These are phyloP conservation scores for Acanthis flammea DNA, from an alignment of 2,797 vertebrate genomes.

Conservation along the genomic window DNA sequence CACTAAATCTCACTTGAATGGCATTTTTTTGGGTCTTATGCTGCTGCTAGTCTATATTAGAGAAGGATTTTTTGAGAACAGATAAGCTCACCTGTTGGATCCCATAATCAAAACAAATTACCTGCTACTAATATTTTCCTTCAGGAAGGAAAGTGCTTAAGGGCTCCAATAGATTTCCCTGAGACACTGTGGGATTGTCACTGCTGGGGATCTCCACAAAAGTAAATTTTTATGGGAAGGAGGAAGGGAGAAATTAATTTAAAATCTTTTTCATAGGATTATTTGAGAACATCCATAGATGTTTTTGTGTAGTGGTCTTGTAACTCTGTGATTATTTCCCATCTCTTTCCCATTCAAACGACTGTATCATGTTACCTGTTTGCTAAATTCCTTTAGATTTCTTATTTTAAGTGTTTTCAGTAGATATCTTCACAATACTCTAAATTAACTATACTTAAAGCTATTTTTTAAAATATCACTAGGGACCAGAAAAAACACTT, in stretches of 20 bases:
- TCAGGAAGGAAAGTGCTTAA: not conserved
- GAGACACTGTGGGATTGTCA: not conserved
- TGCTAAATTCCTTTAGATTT: not conserved
- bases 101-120: not conserved
- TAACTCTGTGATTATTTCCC: not conserved
- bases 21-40: not conserved
- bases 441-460: not conserved
- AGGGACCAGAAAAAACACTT: not conserved
- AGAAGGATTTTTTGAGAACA: not conserved
- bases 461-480: not conserved
- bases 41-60: not conserved
- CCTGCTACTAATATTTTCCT: not conserved
- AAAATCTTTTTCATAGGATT: not conserved
- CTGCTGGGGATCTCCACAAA: not conserved
- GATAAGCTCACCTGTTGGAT: not conserved
- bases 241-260: not conserved
- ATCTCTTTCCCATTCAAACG: not conserved
- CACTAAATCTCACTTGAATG: not conserved
- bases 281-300: not conserved
- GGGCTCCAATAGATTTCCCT: not conserved
- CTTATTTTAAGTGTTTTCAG: not conserved
- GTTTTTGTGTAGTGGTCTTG: not conserved
- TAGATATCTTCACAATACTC: not conserved
- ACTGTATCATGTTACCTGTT: not conserved
- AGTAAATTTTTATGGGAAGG: not conserved